Conservation (phyloP, 2,797 vertebrate species). For the Australoheros facetus region DNA sequence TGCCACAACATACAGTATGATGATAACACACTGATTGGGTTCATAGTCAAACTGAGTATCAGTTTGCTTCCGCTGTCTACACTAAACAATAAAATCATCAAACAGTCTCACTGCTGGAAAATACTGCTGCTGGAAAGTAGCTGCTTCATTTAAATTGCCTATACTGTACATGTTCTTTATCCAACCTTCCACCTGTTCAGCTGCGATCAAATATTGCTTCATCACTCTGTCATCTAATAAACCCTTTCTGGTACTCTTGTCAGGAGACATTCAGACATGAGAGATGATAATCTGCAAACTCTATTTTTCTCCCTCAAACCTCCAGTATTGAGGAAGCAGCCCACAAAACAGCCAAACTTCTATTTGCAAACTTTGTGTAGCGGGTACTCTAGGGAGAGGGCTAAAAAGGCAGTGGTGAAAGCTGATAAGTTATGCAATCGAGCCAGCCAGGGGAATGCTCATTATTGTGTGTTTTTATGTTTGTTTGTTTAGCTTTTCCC, state of each 20-base stretch:
- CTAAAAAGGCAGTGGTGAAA: constrained; percentile 62
- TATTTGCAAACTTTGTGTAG: constrained; percentile 63
- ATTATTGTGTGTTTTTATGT: constrained; percentile 67
- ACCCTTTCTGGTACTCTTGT: constrained; percentile 10
- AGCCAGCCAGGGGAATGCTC: constrained; percentile 75
- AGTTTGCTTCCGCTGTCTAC: not conserved
- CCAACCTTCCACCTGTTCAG: constrained; percentile 1
- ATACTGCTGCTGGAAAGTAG: not conserved
- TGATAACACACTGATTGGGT: constrained; percentile 4
- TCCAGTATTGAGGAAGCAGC: constrained; percentile 25
- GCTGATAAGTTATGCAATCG: constrained; percentile 75
- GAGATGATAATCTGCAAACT: constrained; percentile 38
- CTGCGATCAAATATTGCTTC: constrained; percentile 21
- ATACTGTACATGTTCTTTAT: not conserved
- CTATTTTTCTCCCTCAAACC: constrained; percentile 35
- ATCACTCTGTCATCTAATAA: constrained; percentile 13
- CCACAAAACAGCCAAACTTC: constrained; percentile 52
- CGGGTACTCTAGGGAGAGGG: constrained; percentile 59
- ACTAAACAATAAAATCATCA: constrained; percentile 6
- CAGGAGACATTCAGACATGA: constrained; percentile 16
- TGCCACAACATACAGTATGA: constrained; percentile 11
- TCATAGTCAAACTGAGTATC: constrained; percentile 19
- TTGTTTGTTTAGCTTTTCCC: constrained; percentile 51
- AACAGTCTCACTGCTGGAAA: not conserved
- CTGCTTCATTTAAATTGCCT: not conserved